A percentile compares a stretch with the other conserved stretches of the same genome.
These are phyloP conservation scores for Eulacestoma nigropectus DNA, from an alignment of 2,113 vertebrate genomes.

Conservation along the genomic window DNA sequence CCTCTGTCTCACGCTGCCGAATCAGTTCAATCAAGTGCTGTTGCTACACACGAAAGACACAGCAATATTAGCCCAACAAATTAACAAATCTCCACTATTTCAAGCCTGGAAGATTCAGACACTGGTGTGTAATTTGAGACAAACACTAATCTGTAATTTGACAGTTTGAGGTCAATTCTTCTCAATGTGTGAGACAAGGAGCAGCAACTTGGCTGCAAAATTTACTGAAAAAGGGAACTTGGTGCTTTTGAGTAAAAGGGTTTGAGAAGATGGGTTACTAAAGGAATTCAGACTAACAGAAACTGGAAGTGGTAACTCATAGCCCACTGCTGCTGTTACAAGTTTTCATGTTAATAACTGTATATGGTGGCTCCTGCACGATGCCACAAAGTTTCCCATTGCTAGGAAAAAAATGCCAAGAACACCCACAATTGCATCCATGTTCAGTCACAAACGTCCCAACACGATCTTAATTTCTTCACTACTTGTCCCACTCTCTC, in stretches of 20 bases:
- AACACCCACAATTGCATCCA: not conserved
- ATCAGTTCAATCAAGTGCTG: slow-evolving; percentile 98
- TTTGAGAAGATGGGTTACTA: not conserved
- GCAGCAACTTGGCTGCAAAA: not conserved
- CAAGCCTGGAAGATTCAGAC: not conserved
- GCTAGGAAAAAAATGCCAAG: not conserved
- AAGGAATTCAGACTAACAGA: not conserved
- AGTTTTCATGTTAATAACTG: not conserved
- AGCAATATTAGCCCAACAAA: not conserved
- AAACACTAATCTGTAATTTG: not conserved
- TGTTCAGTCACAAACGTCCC: not conserved
- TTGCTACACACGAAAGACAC: slow-evolving; percentile 73
- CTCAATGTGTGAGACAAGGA: not conserved
- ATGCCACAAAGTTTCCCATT: not conserved
- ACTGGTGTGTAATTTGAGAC: not conserved
- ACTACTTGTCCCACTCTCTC: not conserved
- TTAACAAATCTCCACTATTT: not conserved
- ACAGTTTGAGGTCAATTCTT: not conserved
- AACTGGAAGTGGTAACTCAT: not conserved
- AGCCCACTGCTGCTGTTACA: not conserved
- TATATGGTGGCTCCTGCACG: not conserved
- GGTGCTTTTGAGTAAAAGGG: not conserved
- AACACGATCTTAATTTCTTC: not conserved
- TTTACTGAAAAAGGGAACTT: not conserved
- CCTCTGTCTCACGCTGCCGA: slow-evolving; percentile 93